Evolutionary conservation across 2,888 invertebrate species (phyloP).

Genomic region (Philereme vetulata): DNA sequence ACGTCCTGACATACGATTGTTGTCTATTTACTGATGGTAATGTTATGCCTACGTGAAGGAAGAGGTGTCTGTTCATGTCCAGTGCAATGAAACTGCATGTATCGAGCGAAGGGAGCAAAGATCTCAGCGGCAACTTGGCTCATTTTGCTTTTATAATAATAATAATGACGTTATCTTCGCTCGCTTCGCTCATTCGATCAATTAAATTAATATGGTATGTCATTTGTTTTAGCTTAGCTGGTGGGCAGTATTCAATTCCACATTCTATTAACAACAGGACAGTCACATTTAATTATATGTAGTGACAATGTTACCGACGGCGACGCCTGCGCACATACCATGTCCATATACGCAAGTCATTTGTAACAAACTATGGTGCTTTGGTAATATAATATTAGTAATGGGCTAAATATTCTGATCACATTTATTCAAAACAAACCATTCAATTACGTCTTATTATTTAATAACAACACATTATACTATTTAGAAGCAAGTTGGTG

Average conservation of each 20-base stretch:
- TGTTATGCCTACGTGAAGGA: conserved; percentile 1
- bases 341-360: conserved; percentile 24
- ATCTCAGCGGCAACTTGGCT: too few relatives aligned
- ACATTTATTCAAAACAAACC: conserved; percentile 10
- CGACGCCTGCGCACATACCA: conserved; percentile 33
- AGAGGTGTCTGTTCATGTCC: background rate
- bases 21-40: conserved; percentile 6
- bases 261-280: conserved; percentile 17
- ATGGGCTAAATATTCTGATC: background rate
- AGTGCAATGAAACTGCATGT: too few relatives aligned
- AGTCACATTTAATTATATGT: conserved; percentile 16
- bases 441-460: background rate
- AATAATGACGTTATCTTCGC: too few relatives aligned
- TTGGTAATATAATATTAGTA: conserved; percentile 10
- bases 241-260: conserved; percentile 25
- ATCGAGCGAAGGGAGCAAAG: too few relatives aligned
- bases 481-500: background rate
- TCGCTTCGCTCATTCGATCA: too few relatives aligned
- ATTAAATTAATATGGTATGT: too few relatives aligned
- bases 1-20: conserved; percentile 10
- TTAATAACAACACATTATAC: background rate
- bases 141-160: background rate
- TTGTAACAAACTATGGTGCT: conserved; percentile 16
- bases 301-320: conserved; percentile 25
- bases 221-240: background rate